Evolutionary conservation across 35 echinoderm and acorn worm species (phyloP).

Genomic region (Chiridota heheva): DNA sequence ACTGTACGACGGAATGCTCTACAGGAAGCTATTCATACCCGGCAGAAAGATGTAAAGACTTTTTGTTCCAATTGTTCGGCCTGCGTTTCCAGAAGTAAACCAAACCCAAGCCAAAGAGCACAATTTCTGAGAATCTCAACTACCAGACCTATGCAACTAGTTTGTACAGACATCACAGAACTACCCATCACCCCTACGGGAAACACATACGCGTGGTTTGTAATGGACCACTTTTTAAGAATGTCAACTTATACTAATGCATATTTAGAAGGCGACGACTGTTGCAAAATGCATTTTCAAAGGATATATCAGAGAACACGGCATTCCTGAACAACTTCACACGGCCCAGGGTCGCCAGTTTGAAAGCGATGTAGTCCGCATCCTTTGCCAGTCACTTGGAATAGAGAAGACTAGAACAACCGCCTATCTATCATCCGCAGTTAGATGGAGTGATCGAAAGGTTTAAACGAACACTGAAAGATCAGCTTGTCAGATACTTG

Average conservation of each 20-base stretch:
- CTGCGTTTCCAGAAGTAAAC: background rate
- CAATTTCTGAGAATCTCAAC: too few relatives aligned
- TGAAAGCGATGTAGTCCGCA: constrained; percentile 6
- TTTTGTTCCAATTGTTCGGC: too few relatives aligned
- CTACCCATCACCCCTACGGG: constrained; percentile 18
- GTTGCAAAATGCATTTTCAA: constrained; percentile 1
- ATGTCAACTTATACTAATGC: constrained; percentile 13
- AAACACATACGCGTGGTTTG: constrained; percentile 18
- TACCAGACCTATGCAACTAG: constrained; percentile 11
- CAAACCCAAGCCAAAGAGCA: background rate
- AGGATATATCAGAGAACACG: constrained; percentile 1
- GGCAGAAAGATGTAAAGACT: too few relatives aligned
- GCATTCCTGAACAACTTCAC: too few relatives aligned
- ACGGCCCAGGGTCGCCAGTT: constrained; percentile 54
- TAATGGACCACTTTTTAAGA: constrained; percentile 44
- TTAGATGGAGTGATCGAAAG: constrained; percentile 22
- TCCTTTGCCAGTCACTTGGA: background rate
- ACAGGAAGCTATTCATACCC: too few relatives aligned
- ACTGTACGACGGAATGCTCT: too few relatives aligned
- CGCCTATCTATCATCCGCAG: too few relatives aligned
- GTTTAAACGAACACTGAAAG: constrained; percentile 14
- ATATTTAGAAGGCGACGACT: constrained; percentile 20
- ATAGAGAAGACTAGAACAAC: constrained; percentile 31
- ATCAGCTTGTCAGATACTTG: background rate
- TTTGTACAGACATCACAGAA: constrained; percentile 25